Conservation (phyloP, 2,888 invertebrate genomes). For the Cryptosula pallasiana region DNA sequence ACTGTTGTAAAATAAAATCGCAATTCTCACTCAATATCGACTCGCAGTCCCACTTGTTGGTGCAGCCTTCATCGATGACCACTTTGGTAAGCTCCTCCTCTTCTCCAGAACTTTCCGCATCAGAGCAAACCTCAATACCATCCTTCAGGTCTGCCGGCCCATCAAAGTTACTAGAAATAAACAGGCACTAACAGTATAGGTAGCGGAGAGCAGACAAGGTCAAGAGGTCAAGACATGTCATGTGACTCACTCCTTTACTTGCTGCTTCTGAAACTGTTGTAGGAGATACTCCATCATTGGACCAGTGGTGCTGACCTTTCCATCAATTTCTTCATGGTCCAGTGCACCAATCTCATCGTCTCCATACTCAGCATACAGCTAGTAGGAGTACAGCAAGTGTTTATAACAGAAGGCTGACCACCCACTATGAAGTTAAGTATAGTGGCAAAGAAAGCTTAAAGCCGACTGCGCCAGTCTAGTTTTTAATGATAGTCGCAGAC, state of each 20-base stretch:
- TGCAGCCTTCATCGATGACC: constrained; percentile 62
- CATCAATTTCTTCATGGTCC: constrained; percentile 86
- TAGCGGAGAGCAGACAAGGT: not conserved
- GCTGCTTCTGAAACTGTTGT: constrained; percentile 62
- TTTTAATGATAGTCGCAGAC: no score
- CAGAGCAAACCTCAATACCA: constrained; percentile 28
- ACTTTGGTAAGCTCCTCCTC: constrained; percentile 38
- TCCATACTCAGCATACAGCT: constrained; percentile 77
- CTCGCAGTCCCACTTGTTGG: constrained; percentile 82
- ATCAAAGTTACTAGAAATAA: not conserved
- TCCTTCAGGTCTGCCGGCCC: constrained; percentile 25
- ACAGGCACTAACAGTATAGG: not conserved
- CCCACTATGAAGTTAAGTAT: no score
- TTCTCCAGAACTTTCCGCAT: constrained; percentile 28
- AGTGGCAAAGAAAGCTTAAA: no score
- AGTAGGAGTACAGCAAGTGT: no score
- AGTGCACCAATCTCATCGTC: constrained; percentile 82
- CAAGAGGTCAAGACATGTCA: no score
- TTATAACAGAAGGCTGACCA: no score
- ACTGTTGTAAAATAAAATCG: no score
- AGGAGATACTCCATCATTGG: constrained; percentile 68
- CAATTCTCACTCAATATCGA: constrained; percentile 64
- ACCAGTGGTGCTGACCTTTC: constrained; percentile 65
- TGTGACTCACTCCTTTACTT: constrained; percentile 33
- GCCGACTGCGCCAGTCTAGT: no score